phyloP scores from a whole-genome alignment of 1,140 invertebrate genomes.

The Drosophila takahashii region DNA sequence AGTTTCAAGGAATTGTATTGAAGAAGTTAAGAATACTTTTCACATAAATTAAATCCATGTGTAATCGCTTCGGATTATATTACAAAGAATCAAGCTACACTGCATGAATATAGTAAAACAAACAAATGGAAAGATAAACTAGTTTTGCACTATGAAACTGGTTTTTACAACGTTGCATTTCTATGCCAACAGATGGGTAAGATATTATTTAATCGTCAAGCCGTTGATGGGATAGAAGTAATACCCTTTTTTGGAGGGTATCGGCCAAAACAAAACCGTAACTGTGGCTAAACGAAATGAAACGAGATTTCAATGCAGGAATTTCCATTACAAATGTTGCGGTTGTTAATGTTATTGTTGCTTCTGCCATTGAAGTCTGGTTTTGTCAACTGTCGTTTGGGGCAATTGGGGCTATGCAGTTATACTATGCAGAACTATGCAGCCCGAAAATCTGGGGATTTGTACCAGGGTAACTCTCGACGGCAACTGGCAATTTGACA shows the following conservation, averaged over 20 bases:
- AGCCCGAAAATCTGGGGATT: slow-evolving; percentile 15
- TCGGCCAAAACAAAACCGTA: slow-evolving; percentile 37
- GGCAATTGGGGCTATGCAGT: not conserved
- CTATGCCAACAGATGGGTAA: not conserved
- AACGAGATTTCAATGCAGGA: slow-evolving; percentile 79
- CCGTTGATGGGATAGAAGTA: not conserved
- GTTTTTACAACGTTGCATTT: slow-evolving; percentile 4
- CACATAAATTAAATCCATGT: not conserved
- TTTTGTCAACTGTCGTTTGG: slow-evolving; percentile 60
- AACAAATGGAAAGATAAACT: slow-evolving; percentile 6
- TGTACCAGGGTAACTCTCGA: slow-evolving; percentile 6
- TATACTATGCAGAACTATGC: not conserved
- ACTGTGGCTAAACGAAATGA: slow-evolving; percentile 56
- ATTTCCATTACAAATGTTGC: slow-evolving; percentile 78
- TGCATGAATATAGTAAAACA: slow-evolving; percentile 3
- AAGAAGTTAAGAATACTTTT: not conserved
- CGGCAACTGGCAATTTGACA: slow-evolving; percentile 74
- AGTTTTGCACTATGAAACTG: slow-evolving; percentile 5
- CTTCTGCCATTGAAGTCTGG: slow-evolving; percentile 18
- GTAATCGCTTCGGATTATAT: not conserved
- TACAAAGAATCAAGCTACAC: not conserved
- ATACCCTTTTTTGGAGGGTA: slow-evolving; percentile 19
- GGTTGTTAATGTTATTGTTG: slow-evolving; percentile 46
- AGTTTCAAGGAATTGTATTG: not conserved
- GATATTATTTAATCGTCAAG: not conserved